phyloP scores from a whole-genome alignment of 2,888 invertebrate species.

The Neoscelio sp. region DNA sequence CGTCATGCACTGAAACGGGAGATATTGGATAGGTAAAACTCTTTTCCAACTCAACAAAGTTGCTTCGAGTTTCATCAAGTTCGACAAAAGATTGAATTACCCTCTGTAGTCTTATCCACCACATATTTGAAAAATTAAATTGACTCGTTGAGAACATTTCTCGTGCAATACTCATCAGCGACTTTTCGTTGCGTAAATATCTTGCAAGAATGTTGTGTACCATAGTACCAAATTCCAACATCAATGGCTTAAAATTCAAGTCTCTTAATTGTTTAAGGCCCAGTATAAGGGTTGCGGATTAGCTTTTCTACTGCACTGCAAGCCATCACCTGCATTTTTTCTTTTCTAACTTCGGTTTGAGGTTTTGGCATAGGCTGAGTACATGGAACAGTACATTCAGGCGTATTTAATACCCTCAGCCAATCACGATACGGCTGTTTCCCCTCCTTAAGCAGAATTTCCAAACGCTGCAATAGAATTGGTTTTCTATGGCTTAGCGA shows the following conservation, averaged over 20 bases:
- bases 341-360: constrained; percentile 51
- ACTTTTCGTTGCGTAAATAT: constrained; percentile 47
- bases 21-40: constrained; percentile 28
- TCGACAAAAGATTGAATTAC: constrained; percentile 48
- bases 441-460: constrained; percentile 40
- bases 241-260: constrained; percentile 53
- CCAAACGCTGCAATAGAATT: constrained; percentile 52
- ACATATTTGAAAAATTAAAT: constrained; percentile 48
- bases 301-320: constrained; percentile 47
- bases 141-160: constrained; percentile 38
- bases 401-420: constrained; percentile 46
- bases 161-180: constrained; percentile 46
- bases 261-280: constrained; percentile 48
- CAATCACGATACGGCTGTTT: constrained; percentile 47
- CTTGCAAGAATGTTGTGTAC: constrained; percentile 50
- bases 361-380: constrained; percentile 55
- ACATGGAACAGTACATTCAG: constrained; percentile 52
- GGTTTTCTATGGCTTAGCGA: constrained; percentile 47
- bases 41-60: constrained; percentile 29
- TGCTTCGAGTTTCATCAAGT: constrained; percentile 41
- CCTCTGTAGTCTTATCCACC: constrained; percentile 42
- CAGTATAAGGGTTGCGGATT: constrained; percentile 48
- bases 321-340: constrained; percentile 53
- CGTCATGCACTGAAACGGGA: constrained; percentile 17
- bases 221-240: constrained; percentile 51